These are phyloP conservation scores for Morinoia aosen DNA, from an alignment of 2,888 invertebrate species.

Conservation along the genomic window DNA sequence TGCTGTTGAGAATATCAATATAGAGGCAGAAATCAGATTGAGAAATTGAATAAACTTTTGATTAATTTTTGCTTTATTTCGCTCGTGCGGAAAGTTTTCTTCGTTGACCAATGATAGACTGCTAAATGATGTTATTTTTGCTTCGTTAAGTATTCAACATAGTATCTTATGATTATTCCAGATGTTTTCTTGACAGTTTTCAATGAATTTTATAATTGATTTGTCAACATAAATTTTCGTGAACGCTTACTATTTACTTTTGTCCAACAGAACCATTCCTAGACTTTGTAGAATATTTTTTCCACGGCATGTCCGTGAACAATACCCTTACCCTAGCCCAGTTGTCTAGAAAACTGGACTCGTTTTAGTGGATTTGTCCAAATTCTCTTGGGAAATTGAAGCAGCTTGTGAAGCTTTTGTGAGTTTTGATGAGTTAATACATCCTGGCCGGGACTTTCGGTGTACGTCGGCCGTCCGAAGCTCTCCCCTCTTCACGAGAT, in stretches of 20 bases:
- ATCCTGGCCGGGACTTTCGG: not conserved
- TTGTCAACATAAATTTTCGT: not conserved
- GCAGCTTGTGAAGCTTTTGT: conserved; percentile 9
- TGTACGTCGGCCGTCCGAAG: not conserved
- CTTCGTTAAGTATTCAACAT: not conserved
- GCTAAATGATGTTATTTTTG: not conserved
- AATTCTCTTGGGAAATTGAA: conserved; percentile 12
- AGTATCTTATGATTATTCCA: not conserved
- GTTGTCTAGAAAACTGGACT: not conserved
- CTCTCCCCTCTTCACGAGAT: conserved; percentile 43
- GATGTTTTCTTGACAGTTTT: not conserved
- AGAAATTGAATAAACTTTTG: no score
- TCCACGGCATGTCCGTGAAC: not conserved
- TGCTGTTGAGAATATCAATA: no score
- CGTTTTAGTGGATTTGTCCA: not conserved
- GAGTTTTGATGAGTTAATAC: conserved; percentile 31
- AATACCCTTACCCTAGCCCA: not conserved
- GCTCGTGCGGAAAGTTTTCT: no score
- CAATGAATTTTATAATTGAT: not conserved
- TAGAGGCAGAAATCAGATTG: no score
- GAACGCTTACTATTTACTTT: not conserved
- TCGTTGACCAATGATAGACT: no score
- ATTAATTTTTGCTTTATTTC: no score
- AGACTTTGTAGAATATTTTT: not conserved
- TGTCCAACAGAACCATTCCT: not conserved